A percentile compares a stretch with the other conserved stretches of the same genome.
These are phyloP conservation scores for Apodemia mormo DNA, from an alignment of 2,888 invertebrate species.

Conservation along the genomic window DNA sequence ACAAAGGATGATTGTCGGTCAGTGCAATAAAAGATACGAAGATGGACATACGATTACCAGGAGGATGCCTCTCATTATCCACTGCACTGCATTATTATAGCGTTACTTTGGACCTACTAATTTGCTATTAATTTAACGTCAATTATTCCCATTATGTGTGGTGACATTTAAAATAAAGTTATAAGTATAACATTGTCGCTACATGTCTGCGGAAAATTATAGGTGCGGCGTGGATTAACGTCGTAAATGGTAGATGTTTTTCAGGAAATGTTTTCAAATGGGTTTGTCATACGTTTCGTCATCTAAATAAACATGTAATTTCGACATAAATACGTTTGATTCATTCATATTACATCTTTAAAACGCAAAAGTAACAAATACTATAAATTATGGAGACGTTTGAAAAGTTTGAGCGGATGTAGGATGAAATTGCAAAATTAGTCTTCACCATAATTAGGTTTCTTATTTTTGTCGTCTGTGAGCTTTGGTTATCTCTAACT, in stretches of 20 bases:
- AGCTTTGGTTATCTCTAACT: no score
- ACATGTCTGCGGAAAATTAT: constrained; percentile 68
- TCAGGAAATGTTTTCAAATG: constrained; percentile 42
- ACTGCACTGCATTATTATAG: constrained; percentile 60
- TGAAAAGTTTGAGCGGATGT: background rate
- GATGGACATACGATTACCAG: constrained; percentile 45
- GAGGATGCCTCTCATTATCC: constrained; percentile 60
- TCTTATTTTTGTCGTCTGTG: background rate
- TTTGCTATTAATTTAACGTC: constrained; percentile 75
- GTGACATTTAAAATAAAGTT: constrained; percentile 66
- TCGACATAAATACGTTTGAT: constrained; percentile 22
- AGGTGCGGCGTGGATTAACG: constrained; percentile 53
- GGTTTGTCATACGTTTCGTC: constrained; percentile 31
- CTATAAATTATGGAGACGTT: constrained; percentile 1
- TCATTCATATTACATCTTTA: constrained; percentile 16
- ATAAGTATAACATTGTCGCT: constrained; percentile 70
- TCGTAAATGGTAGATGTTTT: constrained; percentile 35
- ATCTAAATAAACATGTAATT: constrained; percentile 31
- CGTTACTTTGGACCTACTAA: constrained; percentile 76
- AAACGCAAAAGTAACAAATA: constrained; percentile 9
- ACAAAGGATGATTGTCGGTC: constrained; percentile 26
- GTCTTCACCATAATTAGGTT: no score
- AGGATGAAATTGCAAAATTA: background rate
- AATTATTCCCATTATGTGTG: constrained; percentile 77
- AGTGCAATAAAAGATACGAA: constrained; percentile 25